Conservation (phyloP, 2,797 vertebrate genomes). For the Xyrichtys novacula region DNA sequence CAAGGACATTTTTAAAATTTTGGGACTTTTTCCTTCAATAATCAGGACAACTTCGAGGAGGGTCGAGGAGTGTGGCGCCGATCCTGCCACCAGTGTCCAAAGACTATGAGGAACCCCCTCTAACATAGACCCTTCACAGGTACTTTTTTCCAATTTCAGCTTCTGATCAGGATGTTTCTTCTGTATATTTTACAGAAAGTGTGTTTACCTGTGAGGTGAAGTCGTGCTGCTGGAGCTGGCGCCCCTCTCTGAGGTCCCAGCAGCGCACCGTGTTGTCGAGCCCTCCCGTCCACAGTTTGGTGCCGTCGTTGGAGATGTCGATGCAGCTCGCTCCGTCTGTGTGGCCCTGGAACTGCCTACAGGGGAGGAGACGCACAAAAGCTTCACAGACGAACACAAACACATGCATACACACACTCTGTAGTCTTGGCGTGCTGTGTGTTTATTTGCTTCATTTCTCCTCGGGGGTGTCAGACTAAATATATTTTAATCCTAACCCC, state of each 20-base stretch:
- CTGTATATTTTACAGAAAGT: too few relatives aligned
- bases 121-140: too few relatives aligned
- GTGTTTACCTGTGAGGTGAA: constrained; percentile 84
- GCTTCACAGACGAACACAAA: constrained; percentile 1
- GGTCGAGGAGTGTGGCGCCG: too few relatives aligned
- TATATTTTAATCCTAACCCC: constrained; percentile 37
- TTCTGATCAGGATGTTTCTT: too few relatives aligned
- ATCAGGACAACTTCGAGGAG: too few relatives aligned
- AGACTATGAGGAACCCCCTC: too few relatives aligned
- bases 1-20: too few relatives aligned
- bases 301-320: constrained; percentile 89
- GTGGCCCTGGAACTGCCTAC: constrained; percentile 82
- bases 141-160: too few relatives aligned
- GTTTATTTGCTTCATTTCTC: constrained; percentile 31
- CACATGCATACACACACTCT: constrained; percentile 4
- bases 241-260: constrained; percentile 91
- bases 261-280: constrained; percentile 92
- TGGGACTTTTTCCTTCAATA: too few relatives aligned
- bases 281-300: constrained; percentile 91
- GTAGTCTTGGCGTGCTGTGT: constrained; percentile 16
- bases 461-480: constrained; percentile 44
- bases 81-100: too few relatives aligned
- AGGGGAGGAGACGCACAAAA: not conserved
- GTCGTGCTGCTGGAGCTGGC: constrained; percentile 89
- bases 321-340: constrained; percentile 89